Evolutionary conservation across 2,113 vertebrate species (phyloP).

Genomic region (Oryzias melastigma): DNA sequence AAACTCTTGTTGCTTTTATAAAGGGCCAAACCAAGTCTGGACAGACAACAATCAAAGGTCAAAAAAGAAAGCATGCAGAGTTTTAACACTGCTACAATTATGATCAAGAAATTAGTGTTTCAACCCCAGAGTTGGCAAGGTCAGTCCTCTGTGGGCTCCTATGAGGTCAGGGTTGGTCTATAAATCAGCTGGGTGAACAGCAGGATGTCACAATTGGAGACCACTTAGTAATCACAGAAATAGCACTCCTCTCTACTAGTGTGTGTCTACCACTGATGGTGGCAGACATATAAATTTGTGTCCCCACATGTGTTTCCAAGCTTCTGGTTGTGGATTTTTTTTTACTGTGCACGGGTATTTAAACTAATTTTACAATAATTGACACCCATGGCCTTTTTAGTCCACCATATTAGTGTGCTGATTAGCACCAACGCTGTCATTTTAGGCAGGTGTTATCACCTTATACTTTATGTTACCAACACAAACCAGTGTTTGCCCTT

Average conservation of each 20-base stretch:
- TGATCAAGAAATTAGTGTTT: constrained; percentile 16
- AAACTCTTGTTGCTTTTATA: neutral
- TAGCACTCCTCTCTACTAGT: constrained; percentile 29
- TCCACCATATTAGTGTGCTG: constrained; percentile 55
- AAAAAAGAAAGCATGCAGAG: neutral
- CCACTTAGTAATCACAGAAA: constrained; percentile 71
- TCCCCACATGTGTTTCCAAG: constrained; percentile 6
- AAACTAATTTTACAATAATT: constrained; percentile 54
- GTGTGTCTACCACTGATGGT: constrained; percentile 1
- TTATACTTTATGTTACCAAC: constrained; percentile 61
- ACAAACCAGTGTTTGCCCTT: constrained; percentile 25
- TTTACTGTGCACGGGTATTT: constrained; percentile 6
- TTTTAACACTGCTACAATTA: too few species aligned
- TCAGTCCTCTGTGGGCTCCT: constrained; percentile 28
- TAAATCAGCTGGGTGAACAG: constrained; percentile 54
- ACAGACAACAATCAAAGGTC: constrained; percentile 11
- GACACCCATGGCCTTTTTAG: constrained; percentile 57
- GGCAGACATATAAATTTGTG: constrained; percentile 3
- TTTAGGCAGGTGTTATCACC: constrained; percentile 61
- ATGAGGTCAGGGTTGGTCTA: constrained; percentile 38
- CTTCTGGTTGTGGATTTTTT: neutral
- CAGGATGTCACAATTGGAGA: constrained; percentile 60
- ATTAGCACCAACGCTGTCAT: constrained; percentile 63
- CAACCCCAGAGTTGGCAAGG: constrained; percentile 9
- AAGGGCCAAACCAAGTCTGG: neutral